Base-by-base conservation (phyloP, 2,113 vertebrate species). In the Alectura lathami region DNA sequence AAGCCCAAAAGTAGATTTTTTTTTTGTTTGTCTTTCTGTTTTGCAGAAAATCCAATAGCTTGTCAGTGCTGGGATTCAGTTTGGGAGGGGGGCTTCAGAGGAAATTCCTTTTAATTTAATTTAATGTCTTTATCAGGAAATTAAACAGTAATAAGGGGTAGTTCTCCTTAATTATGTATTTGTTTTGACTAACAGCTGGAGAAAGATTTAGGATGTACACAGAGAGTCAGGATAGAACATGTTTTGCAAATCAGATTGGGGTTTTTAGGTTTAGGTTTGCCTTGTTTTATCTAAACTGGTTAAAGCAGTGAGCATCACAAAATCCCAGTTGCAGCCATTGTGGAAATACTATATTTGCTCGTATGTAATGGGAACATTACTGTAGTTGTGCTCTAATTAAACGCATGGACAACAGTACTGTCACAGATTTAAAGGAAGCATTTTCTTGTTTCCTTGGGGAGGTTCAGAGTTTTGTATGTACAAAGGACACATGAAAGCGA, bases 1-100 rank as follows among this genome's bases (percentile, higher is more conserved):
- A 97, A 87, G 86, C 93, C 94, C 4, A 0, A 96, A 98, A 98
- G 96, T 97, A 95, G 93, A 96, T 94, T 69, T 89, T 96, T 95
- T 89, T 92, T 38, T 82, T 94, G 77, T 91, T 96, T 94, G 79
- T 83, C 89, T 77, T 59, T 94, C 92, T 95, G 72, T 90, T 95
- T 96, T 87, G 85, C n/a, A 92, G 95, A 78, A 69, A 96, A 93
- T 72, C 85, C 84, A 83, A 92, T 83, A 68, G 80, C 91, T 79
- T 91, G 62, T 96, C 91, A 75, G 30, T 86, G 66, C 62, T 93
- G 54, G 74, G 66, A 93, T 77, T 84, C 13, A 0, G 72, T 73
- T 80, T 76, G 63, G 54, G 93, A 88, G 50, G 42, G 59, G 43
- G 47, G 47, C 38, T 92, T 93, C 90, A 47, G 88, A 84, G 95